Conservation (phyloP, 2,797 vertebrate species). For the Catamblyrhynchus diadema region DNA sequence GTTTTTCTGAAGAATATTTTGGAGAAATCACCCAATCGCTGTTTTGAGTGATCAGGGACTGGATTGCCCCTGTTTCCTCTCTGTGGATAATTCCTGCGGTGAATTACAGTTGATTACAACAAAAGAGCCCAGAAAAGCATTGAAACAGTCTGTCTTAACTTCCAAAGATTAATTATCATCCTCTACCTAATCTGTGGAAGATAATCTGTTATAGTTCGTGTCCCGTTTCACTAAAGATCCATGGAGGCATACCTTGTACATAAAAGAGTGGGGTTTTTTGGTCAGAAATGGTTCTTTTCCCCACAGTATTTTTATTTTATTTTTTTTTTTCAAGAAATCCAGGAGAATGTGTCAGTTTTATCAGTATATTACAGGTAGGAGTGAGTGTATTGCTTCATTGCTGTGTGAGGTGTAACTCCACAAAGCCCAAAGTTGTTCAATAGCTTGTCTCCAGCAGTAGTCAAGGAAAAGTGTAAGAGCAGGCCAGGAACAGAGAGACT, state of each 20-base stretch:
- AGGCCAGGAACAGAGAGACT: not conserved
- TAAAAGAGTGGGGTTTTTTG: not conserved
- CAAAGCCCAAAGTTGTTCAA: not conserved
- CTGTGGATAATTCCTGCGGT: not conserved
- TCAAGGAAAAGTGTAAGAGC: not conserved
- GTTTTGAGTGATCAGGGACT: not conserved
- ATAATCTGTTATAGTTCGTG: not conserved
- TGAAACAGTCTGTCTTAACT: not conserved
- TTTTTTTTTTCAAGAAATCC: not conserved
- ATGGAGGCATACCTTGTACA: accelerated
- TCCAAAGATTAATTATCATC: not conserved
- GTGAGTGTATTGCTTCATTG: not conserved
- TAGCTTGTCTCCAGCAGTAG: not conserved
- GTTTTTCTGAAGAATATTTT: not conserved
- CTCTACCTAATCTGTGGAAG: not conserved
- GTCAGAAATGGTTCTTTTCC: accelerated
- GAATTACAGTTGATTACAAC: not conserved
- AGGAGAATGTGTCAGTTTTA: not conserved
- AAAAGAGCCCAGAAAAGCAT: not conserved
- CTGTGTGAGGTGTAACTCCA: not conserved
- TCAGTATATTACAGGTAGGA: not conserved
- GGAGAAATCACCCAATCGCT: not conserved
- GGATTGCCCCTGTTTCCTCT: not conserved
- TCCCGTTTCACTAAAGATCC: not conserved
- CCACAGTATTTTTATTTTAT: not conserved